These are phyloP conservation scores for Agelaius tricolor DNA, from an alignment of 2,113 vertebrate species.

Conservation along the genomic window DNA sequence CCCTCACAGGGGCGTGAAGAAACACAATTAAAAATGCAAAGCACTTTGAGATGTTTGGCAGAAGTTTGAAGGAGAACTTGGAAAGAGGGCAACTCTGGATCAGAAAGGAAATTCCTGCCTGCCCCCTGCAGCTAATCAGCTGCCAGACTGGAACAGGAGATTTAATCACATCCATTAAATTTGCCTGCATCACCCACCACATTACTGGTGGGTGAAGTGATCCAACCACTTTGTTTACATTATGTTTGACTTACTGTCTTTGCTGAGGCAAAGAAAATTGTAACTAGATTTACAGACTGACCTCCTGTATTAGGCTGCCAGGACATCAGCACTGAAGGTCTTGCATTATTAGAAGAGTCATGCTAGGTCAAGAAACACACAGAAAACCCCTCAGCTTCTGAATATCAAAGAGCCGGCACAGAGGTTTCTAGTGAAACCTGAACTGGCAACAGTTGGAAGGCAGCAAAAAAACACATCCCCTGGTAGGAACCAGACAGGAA, in stretches of 20 bases:
- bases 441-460: neutral
- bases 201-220: neutral
- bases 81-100: neutral
- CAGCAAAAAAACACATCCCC: neutral
- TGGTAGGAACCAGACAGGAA: neutral
- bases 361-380: conserved; percentile 44
- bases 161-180: conserved; percentile 43
- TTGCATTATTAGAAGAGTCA: conserved; percentile 22
- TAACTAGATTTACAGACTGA: conserved; percentile 35
- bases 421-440: neutral
- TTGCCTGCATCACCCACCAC: conserved; percentile 24
- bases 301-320: conserved; percentile 1
- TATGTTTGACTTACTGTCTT: conserved; percentile 7
- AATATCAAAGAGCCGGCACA: conserved; percentile 38
- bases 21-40: conserved; percentile 4
- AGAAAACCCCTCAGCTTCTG: neutral
- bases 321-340: neutral
- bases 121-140: conserved; percentile 53
- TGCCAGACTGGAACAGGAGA: conserved; percentile 39
- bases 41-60: conserved; percentile 13
- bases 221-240: conserved; percentile 41
- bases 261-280: conserved; percentile 33
- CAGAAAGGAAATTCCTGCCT: conserved; percentile 57
- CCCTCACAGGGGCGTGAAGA: neutral
- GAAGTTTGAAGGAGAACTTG: conserved; percentile 9